phyloP scores from a whole-genome alignment of 2,888 invertebrate species.

The Sphaerolaimus hirsutus region DNA sequence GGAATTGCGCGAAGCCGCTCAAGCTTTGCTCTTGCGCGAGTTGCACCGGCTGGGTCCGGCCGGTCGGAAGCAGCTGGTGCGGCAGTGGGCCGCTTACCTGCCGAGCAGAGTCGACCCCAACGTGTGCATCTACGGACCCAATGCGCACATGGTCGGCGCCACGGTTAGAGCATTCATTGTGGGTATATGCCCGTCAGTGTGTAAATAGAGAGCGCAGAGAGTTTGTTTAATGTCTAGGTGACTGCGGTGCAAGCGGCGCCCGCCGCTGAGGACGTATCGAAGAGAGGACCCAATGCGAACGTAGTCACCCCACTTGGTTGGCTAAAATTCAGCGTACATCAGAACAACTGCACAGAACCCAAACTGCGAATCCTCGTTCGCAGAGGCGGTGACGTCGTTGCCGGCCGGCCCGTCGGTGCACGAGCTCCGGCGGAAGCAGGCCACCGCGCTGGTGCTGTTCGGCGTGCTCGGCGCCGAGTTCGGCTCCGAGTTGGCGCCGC shows the following conservation, averaged over 20 bases:
- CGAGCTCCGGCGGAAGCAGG: slow-evolving; percentile 36
- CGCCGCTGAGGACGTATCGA: not conserved
- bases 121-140: slow-evolving; percentile 27
- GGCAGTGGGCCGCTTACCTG: slow-evolving; percentile 81
- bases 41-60: slow-evolving; percentile 61
- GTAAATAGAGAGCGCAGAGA: no score
- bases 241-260: not conserved
- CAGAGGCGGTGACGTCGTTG: not conserved
- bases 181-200: no score
- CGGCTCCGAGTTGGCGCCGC: slow-evolving; percentile 55
- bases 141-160: no score
- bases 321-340: no score
- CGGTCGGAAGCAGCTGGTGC: slow-evolving; percentile 70
- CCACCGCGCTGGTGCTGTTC: slow-evolving; percentile 78
- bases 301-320: not conserved
- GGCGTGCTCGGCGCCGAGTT: slow-evolving; percentile 96
- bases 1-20: slow-evolving; percentile 79
- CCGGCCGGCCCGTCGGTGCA: not conserved
- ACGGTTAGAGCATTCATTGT: no score
- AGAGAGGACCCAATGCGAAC: not conserved
- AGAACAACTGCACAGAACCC: no score
- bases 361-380: no score
- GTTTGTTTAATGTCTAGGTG: not conserved
- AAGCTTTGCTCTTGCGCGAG: slow-evolving; percentile 76
- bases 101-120: slow-evolving; percentile 40